phyloP scores from a whole-genome alignment of 2,888 invertebrate genomes.

The Drosophila anomelani region DNA sequence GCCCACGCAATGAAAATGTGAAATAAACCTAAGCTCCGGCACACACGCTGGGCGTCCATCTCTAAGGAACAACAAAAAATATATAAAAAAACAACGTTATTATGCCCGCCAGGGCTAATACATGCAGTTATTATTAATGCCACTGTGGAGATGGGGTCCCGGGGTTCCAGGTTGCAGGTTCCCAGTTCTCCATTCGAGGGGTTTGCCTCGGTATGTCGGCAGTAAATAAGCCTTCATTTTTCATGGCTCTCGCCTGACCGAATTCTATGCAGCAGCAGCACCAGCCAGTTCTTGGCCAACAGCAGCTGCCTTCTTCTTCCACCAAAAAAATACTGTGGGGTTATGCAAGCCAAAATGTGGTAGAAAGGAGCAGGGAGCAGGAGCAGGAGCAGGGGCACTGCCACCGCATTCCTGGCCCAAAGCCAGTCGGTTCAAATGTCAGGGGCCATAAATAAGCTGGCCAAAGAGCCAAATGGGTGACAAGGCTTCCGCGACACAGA shows the following conservation, averaged over 20 bases:
- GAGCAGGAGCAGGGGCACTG: slow-evolving; percentile 22
- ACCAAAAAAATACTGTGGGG: slow-evolving; percentile 21
- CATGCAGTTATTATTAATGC: slow-evolving; percentile 59
- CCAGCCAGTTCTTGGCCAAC: slow-evolving; percentile 55
- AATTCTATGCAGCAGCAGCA: slow-evolving; percentile 67
- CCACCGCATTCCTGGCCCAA: slow-evolving; percentile 64
- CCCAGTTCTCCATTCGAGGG: slow-evolving; percentile 2
- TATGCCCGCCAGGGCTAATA: slow-evolving; percentile 64
- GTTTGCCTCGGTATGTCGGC: slow-evolving; percentile 62
- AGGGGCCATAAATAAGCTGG: slow-evolving; percentile 75
- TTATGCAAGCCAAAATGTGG: slow-evolving; percentile 60
- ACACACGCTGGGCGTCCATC: slow-evolving; percentile 31
- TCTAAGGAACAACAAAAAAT: slow-evolving; percentile 14
- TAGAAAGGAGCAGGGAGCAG: slow-evolving; percentile 17
- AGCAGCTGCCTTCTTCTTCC: slow-evolving; percentile 32
- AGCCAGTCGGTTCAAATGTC: slow-evolving; percentile 67
- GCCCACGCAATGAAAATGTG: slow-evolving; percentile 16
- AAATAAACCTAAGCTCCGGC: slow-evolving; percentile 3
- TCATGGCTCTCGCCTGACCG: slow-evolving; percentile 73
- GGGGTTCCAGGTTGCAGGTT: slow-evolving; percentile 25
- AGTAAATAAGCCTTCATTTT: slow-evolving; percentile 81
- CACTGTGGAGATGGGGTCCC: slow-evolving; percentile 64
- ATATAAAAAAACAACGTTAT: slow-evolving; percentile 28
- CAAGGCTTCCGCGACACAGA: slow-evolving; percentile 43
- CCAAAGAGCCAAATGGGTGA: slow-evolving; percentile 22